These are phyloP conservation scores for Rhinolophus ferrumequinum DNA, from an alignment of 2,113 vertebrate species.

Conservation along the genomic window DNA sequence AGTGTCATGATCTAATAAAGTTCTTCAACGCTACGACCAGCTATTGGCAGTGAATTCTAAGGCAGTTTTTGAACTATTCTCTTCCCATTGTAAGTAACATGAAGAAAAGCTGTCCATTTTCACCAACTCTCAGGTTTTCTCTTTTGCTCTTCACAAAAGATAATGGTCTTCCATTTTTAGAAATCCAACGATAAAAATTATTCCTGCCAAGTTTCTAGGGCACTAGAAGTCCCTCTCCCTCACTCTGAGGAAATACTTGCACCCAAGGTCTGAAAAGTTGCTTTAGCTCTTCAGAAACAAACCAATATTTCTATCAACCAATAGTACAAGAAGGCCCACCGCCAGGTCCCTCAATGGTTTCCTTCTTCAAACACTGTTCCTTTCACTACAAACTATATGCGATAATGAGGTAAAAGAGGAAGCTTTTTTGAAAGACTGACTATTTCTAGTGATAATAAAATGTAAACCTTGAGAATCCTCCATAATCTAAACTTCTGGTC, in stretches of 20 bases:
- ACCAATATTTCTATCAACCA: slow-evolving; percentile 59
- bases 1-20: neutral
- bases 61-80: neutral
- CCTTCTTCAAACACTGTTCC: slow-evolving; percentile 60
- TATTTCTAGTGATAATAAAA: neutral
- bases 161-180: neutral
- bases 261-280: slow-evolving; percentile 64
- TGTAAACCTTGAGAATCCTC: neutral
- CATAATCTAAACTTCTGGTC: neutral
- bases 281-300: slow-evolving; percentile 52
- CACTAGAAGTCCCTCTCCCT: neutral
- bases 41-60: neutral
- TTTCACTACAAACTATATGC: slow-evolving; percentile 29
- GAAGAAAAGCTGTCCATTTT: neutral
- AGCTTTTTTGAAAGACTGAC: neutral
- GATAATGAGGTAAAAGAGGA: slow-evolving; percentile 40
- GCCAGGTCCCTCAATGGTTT: slow-evolving; percentile 10
- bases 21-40: neutral
- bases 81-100: neutral
- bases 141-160: neutral
- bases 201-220: neutral
- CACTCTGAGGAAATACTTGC: slow-evolving; percentile 50
- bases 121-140: neutral
- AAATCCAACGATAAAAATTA: neutral
- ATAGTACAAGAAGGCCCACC: slow-evolving; percentile 67